These are phyloP conservation scores for Cossypha polioptera DNA, from an alignment of 2,797 vertebrate species.

Conservation along the genomic window DNA sequence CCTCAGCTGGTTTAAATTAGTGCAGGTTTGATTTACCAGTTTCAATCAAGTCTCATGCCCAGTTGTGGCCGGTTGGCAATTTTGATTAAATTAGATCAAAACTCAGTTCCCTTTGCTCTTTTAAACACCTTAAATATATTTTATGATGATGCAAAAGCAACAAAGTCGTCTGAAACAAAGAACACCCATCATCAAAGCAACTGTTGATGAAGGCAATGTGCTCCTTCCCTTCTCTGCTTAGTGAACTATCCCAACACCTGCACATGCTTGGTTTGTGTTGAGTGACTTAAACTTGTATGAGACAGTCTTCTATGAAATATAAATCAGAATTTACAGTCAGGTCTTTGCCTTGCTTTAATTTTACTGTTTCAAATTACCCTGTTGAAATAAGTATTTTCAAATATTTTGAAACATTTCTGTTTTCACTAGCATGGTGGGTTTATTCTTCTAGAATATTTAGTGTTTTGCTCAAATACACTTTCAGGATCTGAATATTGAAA, in stretches of 20 bases:
- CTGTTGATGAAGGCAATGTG: neutral
- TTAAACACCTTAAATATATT: neutral
- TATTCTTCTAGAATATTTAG: neutral
- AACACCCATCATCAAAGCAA: neutral
- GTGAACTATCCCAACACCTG: neutral
- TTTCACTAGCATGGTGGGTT: neutral
- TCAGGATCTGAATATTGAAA: neutral
- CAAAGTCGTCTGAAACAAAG: neutral
- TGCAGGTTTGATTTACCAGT: neutral
- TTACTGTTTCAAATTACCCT: neutral
- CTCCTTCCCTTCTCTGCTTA: neutral
- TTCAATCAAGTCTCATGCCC: neutral
- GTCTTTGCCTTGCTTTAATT: neutral
- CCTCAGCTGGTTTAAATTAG: neutral
- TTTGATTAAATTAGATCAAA: neutral
- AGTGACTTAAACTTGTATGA: neutral
- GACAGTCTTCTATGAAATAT: neutral
- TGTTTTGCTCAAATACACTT: neutral
- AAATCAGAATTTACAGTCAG: neutral
- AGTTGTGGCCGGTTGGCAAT: neutral
- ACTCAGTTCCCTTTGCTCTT: neutral
- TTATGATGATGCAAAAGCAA: neutral
- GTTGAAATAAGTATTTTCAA: neutral
- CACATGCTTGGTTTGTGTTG: neutral
- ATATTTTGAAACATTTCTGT: neutral